These are phyloP conservation scores for Crossocerus cetratus DNA, from an alignment of 2,888 invertebrate genomes.

Conservation along the genomic window DNA sequence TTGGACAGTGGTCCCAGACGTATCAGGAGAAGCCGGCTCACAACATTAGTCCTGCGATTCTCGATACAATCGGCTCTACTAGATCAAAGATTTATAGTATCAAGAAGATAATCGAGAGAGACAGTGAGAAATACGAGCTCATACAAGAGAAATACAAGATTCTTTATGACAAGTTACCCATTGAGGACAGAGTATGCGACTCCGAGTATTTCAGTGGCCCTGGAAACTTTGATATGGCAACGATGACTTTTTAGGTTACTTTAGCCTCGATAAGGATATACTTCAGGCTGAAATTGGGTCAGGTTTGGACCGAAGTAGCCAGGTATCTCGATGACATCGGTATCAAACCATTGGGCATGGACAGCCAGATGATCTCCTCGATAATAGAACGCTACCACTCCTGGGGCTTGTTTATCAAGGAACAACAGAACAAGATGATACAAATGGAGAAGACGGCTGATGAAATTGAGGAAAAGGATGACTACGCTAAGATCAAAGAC, in stretches of 20 bases:
- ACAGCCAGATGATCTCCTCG: constrained; percentile 70
- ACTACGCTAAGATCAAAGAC: constrained; percentile 71
- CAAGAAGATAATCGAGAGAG: constrained; percentile 71
- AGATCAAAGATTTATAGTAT: constrained; percentile 78
- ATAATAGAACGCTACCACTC: constrained; percentile 71
- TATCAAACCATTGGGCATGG: constrained; percentile 71
- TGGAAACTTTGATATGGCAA: background rate
- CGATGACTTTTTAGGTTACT: constrained; percentile 71
- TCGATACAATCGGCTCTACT: constrained; percentile 75
- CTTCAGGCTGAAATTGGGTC: constrained; percentile 76
- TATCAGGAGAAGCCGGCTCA: constrained; percentile 52
- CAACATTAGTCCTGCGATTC: constrained; percentile 70
- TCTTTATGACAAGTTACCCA: constrained; percentile 64
- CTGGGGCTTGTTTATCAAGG: constrained; percentile 71
- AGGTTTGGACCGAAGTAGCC: constrained; percentile 76
- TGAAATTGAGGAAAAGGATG: constrained; percentile 67
- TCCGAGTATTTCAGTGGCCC: too few species aligned
- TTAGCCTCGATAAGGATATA: constrained; percentile 76
- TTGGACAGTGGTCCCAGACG: constrained; percentile 71
- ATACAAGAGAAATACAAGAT: constrained; percentile 75
- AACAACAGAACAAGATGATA: constrained; percentile 69
- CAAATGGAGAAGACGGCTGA: constrained; percentile 66
- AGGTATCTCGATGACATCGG: constrained; percentile 71
- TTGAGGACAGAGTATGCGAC: constrained; percentile 73
- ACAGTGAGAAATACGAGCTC: constrained; percentile 67